Evolutionary conservation across 2,888 invertebrate genomes (phyloP).

Genomic region (Amiota mariae): DNA sequence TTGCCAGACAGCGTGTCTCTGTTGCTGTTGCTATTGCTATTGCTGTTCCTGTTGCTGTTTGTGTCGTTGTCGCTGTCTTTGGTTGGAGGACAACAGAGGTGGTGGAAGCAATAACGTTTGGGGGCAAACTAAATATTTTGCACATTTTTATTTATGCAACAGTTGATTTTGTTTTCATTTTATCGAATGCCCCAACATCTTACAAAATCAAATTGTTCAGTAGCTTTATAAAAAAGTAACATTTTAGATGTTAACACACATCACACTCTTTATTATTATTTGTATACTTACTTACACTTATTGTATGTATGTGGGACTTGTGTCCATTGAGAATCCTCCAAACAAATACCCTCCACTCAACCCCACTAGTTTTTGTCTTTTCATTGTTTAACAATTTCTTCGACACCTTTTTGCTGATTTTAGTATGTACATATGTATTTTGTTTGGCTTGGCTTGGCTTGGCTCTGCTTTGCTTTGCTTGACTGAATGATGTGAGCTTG

Average conservation of each 20-base stretch:
- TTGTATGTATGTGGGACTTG: background rate
- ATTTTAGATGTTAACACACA: background rate
- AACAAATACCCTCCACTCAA: background rate
- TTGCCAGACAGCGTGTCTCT: constrained; percentile 47
- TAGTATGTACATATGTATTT: no score
- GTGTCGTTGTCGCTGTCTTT: background rate
- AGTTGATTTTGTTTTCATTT: constrained; percentile 37
- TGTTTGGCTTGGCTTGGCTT: background rate
- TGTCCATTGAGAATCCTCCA: background rate
- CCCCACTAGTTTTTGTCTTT: constrained; percentile 31
- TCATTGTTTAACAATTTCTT: constrained; percentile 62
- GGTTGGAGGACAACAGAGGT: background rate
- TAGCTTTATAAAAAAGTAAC: no score
- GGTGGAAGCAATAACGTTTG: constrained; percentile 9
- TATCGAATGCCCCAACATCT: background rate
- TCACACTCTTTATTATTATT: constrained; percentile 5
- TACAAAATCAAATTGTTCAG: no score
- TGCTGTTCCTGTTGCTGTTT: background rate
- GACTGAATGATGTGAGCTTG: constrained; percentile 14
- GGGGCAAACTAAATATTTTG: constrained; percentile 41
- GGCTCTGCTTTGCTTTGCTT: no score
- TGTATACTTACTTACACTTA: no score
- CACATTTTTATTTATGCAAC: constrained; percentile 69
- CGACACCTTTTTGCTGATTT: constrained; percentile 58
- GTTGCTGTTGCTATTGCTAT: background rate